Evolutionary conservation across 2,888 invertebrate genomes (phyloP), one percentile per base, ranked within the genome.

Genomic region (Drosophila limbata): DNA sequence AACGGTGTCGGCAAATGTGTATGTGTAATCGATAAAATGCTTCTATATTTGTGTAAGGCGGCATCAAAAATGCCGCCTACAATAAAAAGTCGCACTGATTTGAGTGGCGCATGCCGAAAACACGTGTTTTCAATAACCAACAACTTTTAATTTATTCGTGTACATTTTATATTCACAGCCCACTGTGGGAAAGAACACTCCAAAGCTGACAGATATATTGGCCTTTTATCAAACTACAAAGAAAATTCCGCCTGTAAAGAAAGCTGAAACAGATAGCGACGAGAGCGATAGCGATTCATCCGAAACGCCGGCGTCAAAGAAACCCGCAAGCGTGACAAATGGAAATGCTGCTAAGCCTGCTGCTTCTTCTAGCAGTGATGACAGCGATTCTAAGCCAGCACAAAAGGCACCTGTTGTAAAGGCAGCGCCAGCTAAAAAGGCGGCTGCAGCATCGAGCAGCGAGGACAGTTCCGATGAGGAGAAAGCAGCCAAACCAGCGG

Each of bases 141-240:
- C 39, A 73, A 68, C 50, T 51, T 55, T 50, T 51, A 9, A 48
- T 56, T 25, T 51, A 33, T 69, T 13, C 9, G 3, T 28, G 35
- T 13, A 28, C 28, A 37, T 21, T 42, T 57, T 57, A 13, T 64
- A 21, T 51, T 60, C 64, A 95, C 92, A 96, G 96, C 94, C 94
- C 77, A 91, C 93, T 10, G 92, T 95, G 53, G 93, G 93, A 0
- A 95, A 96, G 91, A 95, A 95, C 59, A 93, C 94, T 0, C 95
- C 96, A 0, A 93, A 94, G 11, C 92, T 96, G n/a, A 77, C 91
- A 11, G 95, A 96, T 11, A 93, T 96, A 13, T 75, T 95, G 19
- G 90, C 92, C 8, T 93, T 94, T 82, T 95, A 93, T 86, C 93
- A 94, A 88, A 94, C 70, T 90, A 92, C 42, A 17, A 93, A 93